These are phyloP conservation scores for Bergia sp. DNA, from an alignment of 92 coral and sea anemone genomes.

Conservation along the genomic window DNA sequence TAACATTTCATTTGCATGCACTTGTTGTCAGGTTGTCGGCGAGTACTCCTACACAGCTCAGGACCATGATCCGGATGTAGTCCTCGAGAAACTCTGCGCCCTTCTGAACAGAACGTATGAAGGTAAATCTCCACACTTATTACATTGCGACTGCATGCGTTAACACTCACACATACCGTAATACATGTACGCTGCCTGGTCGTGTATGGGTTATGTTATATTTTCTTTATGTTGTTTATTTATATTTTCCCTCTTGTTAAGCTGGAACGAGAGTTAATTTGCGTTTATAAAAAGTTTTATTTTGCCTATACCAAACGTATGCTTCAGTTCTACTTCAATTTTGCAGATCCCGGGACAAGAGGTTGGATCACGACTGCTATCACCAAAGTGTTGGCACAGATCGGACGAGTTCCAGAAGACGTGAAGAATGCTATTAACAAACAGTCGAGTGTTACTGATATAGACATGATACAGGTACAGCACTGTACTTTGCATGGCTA, in stretches of 20 bases:
- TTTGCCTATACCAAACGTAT: background rate
- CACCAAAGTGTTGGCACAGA: conserved; percentile 76
- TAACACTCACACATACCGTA: too few species aligned
- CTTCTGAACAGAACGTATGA: conserved; percentile 80
- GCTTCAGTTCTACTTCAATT: background rate
- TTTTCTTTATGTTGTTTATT: too few species aligned
- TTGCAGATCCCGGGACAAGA: conserved; percentile 78
- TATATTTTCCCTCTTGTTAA: too few species aligned
- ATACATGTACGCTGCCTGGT: too few species aligned
- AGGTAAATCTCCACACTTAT: conserved; percentile 54
- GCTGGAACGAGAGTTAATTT: too few species aligned
- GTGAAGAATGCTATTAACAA: conserved; percentile 57
- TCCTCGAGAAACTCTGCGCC: conserved; percentile 69
- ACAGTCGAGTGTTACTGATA: conserved; percentile 56
- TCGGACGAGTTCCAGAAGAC: conserved; percentile 56
- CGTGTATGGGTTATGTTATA: too few species aligned
- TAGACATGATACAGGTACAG: conserved; percentile 86
- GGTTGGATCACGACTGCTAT: conserved; percentile 85
- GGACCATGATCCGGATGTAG: conserved; percentile 63
- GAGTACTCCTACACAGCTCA: conserved; percentile 75
- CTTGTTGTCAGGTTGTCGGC: conserved; percentile 69
- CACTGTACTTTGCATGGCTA: background rate
- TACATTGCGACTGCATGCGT: background rate
- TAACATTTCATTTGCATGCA: too few species aligned
- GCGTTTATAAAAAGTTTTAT: too few species aligned